Base-by-base conservation (phyloP, 2,797 vertebrate genomes). In the Falco peregrinus region DNA sequence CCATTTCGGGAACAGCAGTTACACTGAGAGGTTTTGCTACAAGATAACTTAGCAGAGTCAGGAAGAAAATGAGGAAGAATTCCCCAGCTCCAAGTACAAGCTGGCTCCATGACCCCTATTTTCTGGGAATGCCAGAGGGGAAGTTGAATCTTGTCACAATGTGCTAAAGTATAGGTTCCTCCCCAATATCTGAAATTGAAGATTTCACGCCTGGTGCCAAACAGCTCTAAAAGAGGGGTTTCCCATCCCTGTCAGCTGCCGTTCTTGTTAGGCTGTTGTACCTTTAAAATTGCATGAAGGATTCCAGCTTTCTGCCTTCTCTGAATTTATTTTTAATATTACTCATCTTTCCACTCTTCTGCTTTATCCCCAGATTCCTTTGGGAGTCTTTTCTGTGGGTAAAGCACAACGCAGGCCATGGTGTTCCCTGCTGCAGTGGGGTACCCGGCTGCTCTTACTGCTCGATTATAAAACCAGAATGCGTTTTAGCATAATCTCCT, bases 311-410 rank as follows among this genome's bases (percentile, higher is more conserved):
- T 89, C 78, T 71, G 84, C 90, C 47, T 85, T 56, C 68, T 54
- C 53, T 6, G 16, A 80, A 78, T 95, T 92, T 84, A 92, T 93
- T 93, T 96, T 93, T 94, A 91, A 91, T 94, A 45, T 83, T 84
- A 53, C 78, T 89, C 11, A 6, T 70, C 65, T 94, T 90, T 85
- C 87, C 25, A 57, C 43, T 91, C 74, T 67, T 74, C 9, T 3
- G 75, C 64, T 78, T 92, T 77, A 71, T 87, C 76, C 60, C 33
- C 35, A 28, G 17, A 26, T 84, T 91, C 90, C 86, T 59, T 26
- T 1, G 68, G 84, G 93, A 92, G 16, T 25, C 5, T 59, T 84
- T 77, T 75, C 56, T 3, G 3, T 10, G 69, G 65, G 57, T 63
- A 89, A 92, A 90, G 84, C 75, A 41, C 78, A 41, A 0, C 0